Percentiles rank a stretch among this genome's conserved stretches.
These are phyloP conservation scores for Cantharis flavilabris DNA, from an alignment of 2,888 invertebrate genomes.

Conservation along the genomic window DNA sequence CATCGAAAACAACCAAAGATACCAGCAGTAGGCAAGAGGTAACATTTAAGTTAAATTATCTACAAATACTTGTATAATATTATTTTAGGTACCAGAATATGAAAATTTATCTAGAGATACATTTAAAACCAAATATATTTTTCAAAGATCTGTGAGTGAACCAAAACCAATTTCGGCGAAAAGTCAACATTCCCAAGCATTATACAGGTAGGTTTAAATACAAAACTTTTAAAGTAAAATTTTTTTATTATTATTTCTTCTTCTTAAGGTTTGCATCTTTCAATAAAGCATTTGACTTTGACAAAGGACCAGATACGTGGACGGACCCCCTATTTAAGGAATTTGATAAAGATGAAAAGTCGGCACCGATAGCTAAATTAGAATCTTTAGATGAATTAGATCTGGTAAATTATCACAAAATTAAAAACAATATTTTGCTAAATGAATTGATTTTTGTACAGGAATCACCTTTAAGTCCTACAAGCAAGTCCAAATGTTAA, in stretches of 20 bases:
- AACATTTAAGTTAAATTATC: not conserved
- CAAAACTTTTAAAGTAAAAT: too few species aligned
- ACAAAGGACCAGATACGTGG: conserved; percentile 41
- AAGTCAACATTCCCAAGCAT: conserved; percentile 52
- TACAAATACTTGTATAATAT: not conserved
- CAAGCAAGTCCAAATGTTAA: conserved; percentile 40
- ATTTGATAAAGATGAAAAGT: conserved; percentile 48
- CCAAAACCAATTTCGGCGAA: conserved; percentile 54
- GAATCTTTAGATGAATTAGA: conserved; percentile 69
- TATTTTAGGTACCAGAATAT: conserved; percentile 51
- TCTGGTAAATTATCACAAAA: conserved; percentile 52
- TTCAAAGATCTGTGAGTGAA: conserved; percentile 56
- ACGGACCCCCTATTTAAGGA: conserved; percentile 36
- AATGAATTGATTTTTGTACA: conserved; percentile 27
- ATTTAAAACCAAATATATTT: conserved; percentile 47
- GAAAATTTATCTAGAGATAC: conserved; percentile 51
- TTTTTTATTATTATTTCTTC: too few species aligned
- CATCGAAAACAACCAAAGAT: conserved; percentile 32
- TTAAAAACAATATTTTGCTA: not conserved
- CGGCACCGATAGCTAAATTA: conserved; percentile 67
- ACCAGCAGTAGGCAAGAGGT: conserved; percentile 21
- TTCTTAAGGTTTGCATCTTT: conserved; percentile 53
- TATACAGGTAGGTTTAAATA: conserved; percentile 51
- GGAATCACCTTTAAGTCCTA: conserved; percentile 43
- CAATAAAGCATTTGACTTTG: conserved; percentile 54